Evolutionary conservation across 2,797 vertebrate species (phyloP), one percentile per base, ranked within the genome.

Genomic region (Karalla daura): DNA sequence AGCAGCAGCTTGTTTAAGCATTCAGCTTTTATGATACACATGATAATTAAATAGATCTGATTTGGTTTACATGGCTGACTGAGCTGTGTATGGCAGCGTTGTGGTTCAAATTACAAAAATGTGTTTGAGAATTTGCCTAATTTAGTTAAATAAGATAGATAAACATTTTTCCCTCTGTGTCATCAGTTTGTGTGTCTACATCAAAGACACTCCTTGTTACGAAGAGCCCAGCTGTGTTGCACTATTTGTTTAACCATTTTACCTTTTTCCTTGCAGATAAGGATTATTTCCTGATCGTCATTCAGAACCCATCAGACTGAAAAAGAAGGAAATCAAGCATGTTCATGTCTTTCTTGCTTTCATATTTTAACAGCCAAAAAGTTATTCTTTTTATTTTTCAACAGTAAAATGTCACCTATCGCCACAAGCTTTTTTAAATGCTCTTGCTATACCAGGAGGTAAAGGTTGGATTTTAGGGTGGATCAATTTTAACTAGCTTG

Each of bases 221-320:
- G n/a, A n/a, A n/a, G n/a, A n/a, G n/a, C n/a, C n/a, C n/a, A 30
- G 5, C 18, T 2, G 40, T 7, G 5, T 36, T 64, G 28, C 23
- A 4, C 30, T 15, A n/a, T 18, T 21, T 1, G 6, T 54, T 40
- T 36, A 33, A 46, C 4, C 7, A 0, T 7, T 61, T 17, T 66
- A 11, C n/a, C 30, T 44, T 27, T 61, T 3, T 45, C 66, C 84
- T 24, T 5, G 63, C 94, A 99, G 98, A 98, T 91, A 98, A 98
- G 89, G 97, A 99, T 85, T 99, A 98, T 83, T 96, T 98, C 92
- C 82, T 99, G 91, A 98, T 99, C 63, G 96, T 99, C 86, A 95
- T 99, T 81, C 98, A 99, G 93, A 98, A 97, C 75, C 96, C 96
- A 5, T 94, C 95, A 1, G 96, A 97, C 84, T 99, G 89, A 95